Evolutionary conservation across 2,797 vertebrate genomes (phyloP), one percentile per base, ranked within the genome.

Genomic region (Malacoraja senta): DNA sequence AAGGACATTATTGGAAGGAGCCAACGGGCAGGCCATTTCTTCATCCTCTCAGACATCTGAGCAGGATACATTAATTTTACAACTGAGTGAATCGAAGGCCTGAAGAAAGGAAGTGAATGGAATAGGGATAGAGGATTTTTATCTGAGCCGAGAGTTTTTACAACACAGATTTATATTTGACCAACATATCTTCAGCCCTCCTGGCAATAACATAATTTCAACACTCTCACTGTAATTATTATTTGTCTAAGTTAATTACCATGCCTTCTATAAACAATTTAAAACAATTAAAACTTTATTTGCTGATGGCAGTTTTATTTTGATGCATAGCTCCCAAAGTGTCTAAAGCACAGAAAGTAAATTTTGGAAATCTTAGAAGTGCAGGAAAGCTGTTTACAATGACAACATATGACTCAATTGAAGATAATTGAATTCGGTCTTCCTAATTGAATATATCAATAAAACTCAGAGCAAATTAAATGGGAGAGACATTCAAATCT

Each of bases 271-370:
- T 12, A 72, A 24, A 7, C 53, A 91, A 29, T 91, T 91, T 44
- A 72, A 91, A 74, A 44, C 32, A 35, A 91, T 91, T 72, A 91
- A 44, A 74, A 38, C 68, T 91, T 91, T 91, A 38, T 68, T 72
- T 91, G 63, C 90, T 2, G 13, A 53, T 29, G 68, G 6, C 12
- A 91, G 24, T 24, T 74, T 38, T 72, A 21, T 71, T 38, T 90
- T 72, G 35, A 91, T 26, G 19, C 65, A 44, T 26, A 44, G 3
- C 9, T 32, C 35, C 21, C 24, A 1, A 29, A 29, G 26, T 91
- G 38, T 74, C 68, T 29, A 74, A 26, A 15, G 21, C 44, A 74
- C 68, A 29, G 9, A 74, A 29, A 9, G 53, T 9, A 91, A 53
- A 72, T 32, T 91, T 24, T 72, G 32, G 35, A 91, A 9, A 74